These are phyloP conservation scores for Andrena cerasifolii DNA, from an alignment of 1,140 invertebrate genomes.

Conservation along the genomic window DNA sequence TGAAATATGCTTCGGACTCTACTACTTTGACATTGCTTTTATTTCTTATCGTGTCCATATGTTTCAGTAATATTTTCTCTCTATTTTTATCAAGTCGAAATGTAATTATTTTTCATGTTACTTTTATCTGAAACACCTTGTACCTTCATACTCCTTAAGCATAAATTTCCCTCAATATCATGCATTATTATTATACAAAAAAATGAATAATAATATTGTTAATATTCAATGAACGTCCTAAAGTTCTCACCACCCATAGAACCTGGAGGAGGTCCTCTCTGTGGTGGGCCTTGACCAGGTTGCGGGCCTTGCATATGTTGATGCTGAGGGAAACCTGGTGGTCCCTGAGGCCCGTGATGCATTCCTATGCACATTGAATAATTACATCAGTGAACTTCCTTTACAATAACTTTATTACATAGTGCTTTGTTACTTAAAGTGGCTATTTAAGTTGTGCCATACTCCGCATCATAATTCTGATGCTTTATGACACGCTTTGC, in stretches of 20 bases:
- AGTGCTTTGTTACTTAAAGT: constrained; percentile 46
- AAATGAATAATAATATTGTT: constrained; percentile 38
- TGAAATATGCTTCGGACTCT: constrained; percentile 14
- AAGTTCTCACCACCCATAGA: constrained; percentile 80
- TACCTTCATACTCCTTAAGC: constrained; percentile 57
- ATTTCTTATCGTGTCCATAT: neutral
- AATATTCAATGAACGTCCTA: constrained; percentile 58
- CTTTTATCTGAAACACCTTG: constrained; percentile 63
- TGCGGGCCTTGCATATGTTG: constrained; percentile 88
- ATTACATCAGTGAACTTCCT: constrained; percentile 57
- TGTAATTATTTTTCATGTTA: constrained; percentile 4
- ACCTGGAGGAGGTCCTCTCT: constrained; percentile 87
- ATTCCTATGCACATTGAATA: constrained; percentile 76
- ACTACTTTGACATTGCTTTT: neutral
- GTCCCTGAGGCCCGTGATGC: constrained; percentile 81
- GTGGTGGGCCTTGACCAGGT: constrained; percentile 83
- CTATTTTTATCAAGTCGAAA: no score
- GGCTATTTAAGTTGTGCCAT: constrained; percentile 7
- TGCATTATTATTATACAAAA: constrained; percentile 58
- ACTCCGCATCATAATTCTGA: neutral
- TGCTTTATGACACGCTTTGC: neutral
- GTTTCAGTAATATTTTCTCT: no score
- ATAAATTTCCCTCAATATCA: constrained; percentile 69
- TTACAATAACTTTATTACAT: constrained; percentile 45
- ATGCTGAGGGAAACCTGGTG: constrained; percentile 84